Conservation (phyloP, 2,888 invertebrate species). For the Apamea anceps region DNA sequence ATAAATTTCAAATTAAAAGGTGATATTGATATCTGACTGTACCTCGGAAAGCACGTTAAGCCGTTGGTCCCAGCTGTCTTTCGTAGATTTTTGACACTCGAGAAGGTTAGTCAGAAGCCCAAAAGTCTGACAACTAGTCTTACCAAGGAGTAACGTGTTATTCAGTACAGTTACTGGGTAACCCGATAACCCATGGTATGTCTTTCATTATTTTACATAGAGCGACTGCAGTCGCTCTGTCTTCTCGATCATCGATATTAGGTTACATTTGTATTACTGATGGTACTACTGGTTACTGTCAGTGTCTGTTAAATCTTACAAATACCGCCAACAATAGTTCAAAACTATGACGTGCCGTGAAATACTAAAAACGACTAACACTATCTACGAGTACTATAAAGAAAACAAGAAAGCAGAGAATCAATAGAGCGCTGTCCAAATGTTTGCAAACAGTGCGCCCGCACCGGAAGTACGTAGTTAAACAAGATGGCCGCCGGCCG, state of each 20-base stretch:
- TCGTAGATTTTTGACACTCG: background rate
- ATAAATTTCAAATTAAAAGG: background rate
- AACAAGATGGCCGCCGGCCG: constrained; percentile 85
- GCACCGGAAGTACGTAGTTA: constrained; percentile 87
- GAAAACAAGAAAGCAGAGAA: constrained; percentile 43
- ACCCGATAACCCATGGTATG: background rate
- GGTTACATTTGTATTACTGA: too few relatives aligned
- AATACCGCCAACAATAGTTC: background rate
- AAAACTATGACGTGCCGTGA: background rate
- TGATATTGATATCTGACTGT: background rate
- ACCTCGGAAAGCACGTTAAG: background rate
- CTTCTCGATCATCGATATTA: background rate
- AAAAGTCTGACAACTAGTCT: background rate
- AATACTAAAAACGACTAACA: constrained; percentile 54
- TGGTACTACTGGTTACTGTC: too few relatives aligned
- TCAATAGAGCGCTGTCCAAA: constrained; percentile 76
- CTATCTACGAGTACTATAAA: constrained; percentile 58
- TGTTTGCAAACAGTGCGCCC: constrained; percentile 74
- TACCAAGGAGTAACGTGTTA: background rate
- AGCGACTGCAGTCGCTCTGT: background rate
- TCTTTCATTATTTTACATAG: background rate
- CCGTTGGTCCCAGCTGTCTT: background rate
- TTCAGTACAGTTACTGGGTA: background rate
- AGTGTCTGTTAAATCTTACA: background rate
- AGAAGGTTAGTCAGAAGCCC: background rate